These are phyloP conservation scores for Holacanthus passer DNA, from an alignment of 2,113 vertebrate genomes.

Conservation along the genomic window DNA sequence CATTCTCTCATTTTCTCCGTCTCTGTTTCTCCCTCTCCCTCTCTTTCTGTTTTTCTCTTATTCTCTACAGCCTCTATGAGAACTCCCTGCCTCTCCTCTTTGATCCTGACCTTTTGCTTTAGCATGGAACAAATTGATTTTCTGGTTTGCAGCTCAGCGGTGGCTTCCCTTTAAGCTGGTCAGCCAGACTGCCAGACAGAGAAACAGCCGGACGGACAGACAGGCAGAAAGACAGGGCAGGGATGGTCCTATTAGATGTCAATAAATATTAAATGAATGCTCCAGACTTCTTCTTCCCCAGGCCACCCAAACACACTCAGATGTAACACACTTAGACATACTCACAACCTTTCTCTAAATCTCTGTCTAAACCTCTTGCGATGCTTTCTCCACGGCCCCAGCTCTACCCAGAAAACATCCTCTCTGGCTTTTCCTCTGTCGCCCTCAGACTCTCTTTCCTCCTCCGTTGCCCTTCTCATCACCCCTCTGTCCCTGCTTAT, in stretches of 20 bases:
- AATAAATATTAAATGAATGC: slow-evolving; percentile 62
- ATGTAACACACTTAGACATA: slow-evolving; percentile 11
- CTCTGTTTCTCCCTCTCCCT: neutral
- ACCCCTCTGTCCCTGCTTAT: neutral
- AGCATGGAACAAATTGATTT: slow-evolving; percentile 69
- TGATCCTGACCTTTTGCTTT: slow-evolving; percentile 67
- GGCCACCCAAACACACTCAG: slow-evolving; percentile 21
- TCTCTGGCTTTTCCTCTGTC: neutral
- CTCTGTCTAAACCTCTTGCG: slow-evolving; percentile 17
- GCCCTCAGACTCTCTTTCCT: neutral
- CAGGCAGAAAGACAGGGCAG: slow-evolving; percentile 7
- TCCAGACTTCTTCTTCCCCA: slow-evolving; percentile 26
- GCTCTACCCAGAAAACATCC: slow-evolving; percentile 21
- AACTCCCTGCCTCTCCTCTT: slow-evolving; percentile 33
- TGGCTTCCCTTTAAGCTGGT: slow-evolving; percentile 44
- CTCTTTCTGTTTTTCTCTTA: slow-evolving; percentile 22
- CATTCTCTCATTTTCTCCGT: slow-evolving; percentile 9
- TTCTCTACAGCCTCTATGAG: slow-evolving; percentile 35
- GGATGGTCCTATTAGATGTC: slow-evolving; percentile 46
- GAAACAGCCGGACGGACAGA: neutral
- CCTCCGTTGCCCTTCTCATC: neutral
- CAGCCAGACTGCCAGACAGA: slow-evolving; percentile 18
- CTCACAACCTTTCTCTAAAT: slow-evolving; percentile 32
- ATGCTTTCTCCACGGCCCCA: slow-evolving; percentile 15
- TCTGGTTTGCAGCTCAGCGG: slow-evolving; percentile 61